Base-by-base conservation (phyloP, 2,113 vertebrate genomes). In the Donacobius atricapilla region DNA sequence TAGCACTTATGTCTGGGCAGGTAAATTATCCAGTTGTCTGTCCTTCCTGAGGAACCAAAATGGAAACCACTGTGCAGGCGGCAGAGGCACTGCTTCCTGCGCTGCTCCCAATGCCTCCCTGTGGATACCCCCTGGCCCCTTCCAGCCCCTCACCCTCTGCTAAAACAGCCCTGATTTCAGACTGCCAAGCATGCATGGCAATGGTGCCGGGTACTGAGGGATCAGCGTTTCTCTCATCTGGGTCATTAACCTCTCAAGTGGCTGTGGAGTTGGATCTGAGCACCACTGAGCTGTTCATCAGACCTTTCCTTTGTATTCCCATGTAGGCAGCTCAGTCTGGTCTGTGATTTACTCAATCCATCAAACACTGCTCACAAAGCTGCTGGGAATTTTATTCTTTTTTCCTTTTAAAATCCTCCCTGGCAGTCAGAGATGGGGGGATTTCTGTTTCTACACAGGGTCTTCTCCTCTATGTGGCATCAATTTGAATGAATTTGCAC, bases 61-160 rank as follows among this genome's bases (percentile, higher is more conserved):
- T 13, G 56, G 51, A 58, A 58, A 58, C 24, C 17, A 2, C 21
- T 40, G 65, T 8, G 17, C 30, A 48, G 45, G 42, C 8, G 69
- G 69, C 64, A 73, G 47, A 22, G n/a, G 44, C 35, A 33, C 20
- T 11, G 12, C 50, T 57, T 48, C 58, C 51, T 9, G 2, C 0
- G 0, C 7, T 1, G 13, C 2, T 57, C 42, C 35, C 0, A 0
- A 3, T 10, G 6, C 21, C 40, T 53, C 19, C n/a, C 37, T 18
- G 48, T 1, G 57, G 61, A 1, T 58, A 68, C 13, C 47, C 21
- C 31, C 17, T 1, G 0, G 4, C 3, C 42, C 48, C 63, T 64
- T n/a, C 53, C 18, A 17, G 4, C 13, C 17, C 51, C 53, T 45
- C 1, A 0, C 4, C 4, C 25, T 69, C 27, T 7, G 53, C 39